phyloP scores from a whole-genome alignment of 2,113 vertebrate genomes.

The Trichomycterus rosablanca region DNA sequence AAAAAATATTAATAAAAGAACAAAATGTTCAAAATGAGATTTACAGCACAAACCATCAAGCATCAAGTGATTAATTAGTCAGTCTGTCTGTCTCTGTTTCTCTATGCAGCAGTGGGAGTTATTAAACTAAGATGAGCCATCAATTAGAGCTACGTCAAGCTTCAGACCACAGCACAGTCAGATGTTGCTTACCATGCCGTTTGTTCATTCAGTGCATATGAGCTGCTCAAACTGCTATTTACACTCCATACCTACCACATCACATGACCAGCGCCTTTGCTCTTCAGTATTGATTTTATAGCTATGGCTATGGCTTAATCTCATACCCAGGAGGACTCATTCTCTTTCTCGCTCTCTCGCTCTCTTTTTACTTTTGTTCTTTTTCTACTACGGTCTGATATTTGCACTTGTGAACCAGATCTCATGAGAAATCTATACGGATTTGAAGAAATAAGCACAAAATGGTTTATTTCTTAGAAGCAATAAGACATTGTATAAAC shows the following conservation, averaged over 20 bases:
- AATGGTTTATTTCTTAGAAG: no score
- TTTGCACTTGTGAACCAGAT: no score
- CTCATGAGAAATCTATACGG: no score
- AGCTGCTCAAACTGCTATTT: neutral
- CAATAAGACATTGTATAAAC: no score
- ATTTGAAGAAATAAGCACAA: no score
- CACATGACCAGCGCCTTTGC: neutral
- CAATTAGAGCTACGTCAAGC: constrained; percentile 25
- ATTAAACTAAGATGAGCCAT: constrained; percentile 23
- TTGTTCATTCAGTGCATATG: neutral
- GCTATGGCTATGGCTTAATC: neutral
- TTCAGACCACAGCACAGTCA: neutral
- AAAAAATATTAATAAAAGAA: no score
- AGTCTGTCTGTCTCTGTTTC: neutral
- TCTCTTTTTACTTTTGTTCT: no score
- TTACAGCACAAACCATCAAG: no score
- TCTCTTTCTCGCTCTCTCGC: no score
- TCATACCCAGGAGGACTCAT: neutral
- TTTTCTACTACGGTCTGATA: no score
- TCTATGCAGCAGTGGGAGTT: constrained; percentile 12
- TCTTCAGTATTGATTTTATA: neutral
- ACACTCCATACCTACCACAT: neutral
- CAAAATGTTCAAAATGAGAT: no score
- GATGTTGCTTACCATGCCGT: neutral
- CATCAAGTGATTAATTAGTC: no score